Base-by-base conservation (phyloP, 1,140 invertebrate species). In the Euwallacea fornicatus region DNA sequence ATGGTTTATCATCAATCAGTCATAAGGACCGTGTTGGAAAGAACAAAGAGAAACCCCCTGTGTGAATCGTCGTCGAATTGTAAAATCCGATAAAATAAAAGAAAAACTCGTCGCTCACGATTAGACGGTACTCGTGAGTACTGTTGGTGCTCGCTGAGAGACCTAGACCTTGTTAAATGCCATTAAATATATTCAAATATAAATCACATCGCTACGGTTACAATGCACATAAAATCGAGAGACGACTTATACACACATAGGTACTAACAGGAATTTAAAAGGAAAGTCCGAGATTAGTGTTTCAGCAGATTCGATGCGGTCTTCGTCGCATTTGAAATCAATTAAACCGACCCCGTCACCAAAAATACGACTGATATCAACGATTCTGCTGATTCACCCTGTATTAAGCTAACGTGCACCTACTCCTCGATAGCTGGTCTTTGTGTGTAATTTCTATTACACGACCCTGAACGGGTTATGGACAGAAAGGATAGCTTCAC, bases 121-220 rank as follows among this genome's bases (percentile, higher is more conserved):
- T 69, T 69, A 69, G 67, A 33, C 7, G 43, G 13, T 62, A 13
- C 65, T 66, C 59, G 67, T 62, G 67, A 69, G 59, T 62, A 16
- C 60, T 62, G 44, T 44, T 62, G 59, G 58, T 54, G 41, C 67
- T 62, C 21, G 59, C 59, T 55, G 60, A 69, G 67, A 69, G 59
- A 69, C 67, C 59, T 69, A 69, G 67, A 69, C 67, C 44, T 69
- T 69, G 67, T 69, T 69, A 69, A 71, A 60, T 71, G 69, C 63
- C 61, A 71, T 65, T 66, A 71, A 65, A 71, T 71, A 71, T 71
- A 71, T 71, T 65, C 63, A 71, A 59, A 65, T 71, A 71, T 71
- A 71, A 65, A 71, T 71, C 59, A 69, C 67, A 50, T 60, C 41
- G 58, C 56, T 41, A 60, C 58, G 58, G 46, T 44, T 56, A 66